Evolutionary conservation across 2,113 vertebrate species (phyloP).

Genomic region (Erinaceus europaeus): DNA sequence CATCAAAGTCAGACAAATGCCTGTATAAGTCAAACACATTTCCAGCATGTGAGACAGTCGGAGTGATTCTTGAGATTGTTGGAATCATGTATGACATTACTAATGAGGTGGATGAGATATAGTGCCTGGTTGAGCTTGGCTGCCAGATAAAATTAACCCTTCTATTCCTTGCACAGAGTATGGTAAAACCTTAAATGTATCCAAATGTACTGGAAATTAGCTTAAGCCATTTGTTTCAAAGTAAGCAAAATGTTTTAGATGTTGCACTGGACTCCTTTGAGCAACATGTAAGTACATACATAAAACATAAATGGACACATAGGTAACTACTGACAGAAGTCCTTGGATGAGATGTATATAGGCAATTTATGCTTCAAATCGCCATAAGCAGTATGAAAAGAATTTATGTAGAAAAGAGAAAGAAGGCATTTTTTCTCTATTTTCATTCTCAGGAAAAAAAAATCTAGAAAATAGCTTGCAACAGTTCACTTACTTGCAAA

Average conservation of each 20-base stretch:
- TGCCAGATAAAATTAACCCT: neutral
- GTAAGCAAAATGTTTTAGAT: neutral
- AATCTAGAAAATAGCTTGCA: neutral
- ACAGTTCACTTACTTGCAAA: neutral
- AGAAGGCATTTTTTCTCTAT: neutral
- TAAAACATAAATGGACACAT: neutral
- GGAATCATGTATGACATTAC: neutral
- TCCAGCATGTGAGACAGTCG: neutral
- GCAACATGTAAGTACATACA: rapidly evolving
- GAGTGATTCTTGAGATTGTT: conserved; percentile 13
- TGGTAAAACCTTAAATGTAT: neutral
- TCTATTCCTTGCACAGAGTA: neutral
- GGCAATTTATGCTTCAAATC: neutral
- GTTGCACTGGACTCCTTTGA: neutral
- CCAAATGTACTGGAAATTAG: neutral
- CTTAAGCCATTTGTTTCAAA: neutral
- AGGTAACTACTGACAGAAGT: neutral
- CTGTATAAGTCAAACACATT: conserved; percentile 28
- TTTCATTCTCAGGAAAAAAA: neutral
- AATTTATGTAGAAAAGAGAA: neutral
- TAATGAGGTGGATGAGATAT: neutral
- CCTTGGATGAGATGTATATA: neutral
- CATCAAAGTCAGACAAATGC: conserved; percentile 35
- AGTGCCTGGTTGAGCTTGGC: neutral
- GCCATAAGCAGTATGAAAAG: neutral